Percentiles rank a stretch among this genome's conserved stretches.
phyloP scores from a whole-genome alignment of 2,113 vertebrate species.

The Apodemus sylvaticus region DNA sequence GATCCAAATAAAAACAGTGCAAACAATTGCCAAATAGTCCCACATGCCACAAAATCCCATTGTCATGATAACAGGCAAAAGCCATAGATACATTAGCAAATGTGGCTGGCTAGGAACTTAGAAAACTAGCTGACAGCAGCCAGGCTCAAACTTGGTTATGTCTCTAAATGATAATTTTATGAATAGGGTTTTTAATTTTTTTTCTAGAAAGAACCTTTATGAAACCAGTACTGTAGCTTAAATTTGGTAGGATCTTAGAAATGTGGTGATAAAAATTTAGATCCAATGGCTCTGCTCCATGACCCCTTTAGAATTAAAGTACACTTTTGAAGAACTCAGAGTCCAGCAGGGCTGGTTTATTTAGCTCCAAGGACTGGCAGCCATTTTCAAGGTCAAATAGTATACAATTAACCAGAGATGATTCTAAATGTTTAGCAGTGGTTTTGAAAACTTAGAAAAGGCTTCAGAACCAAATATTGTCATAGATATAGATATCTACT shows the following conservation, averaged over 20 bases:
- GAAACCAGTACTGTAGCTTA: background rate
- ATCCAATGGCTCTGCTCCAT: background rate
- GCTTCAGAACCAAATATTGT: background rate
- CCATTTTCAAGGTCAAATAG: background rate
- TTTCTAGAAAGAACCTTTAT: background rate
- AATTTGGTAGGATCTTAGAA: background rate
- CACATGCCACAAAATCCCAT: background rate
- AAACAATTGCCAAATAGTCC: background rate
- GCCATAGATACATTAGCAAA: background rate
- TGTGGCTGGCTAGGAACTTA: background rate
- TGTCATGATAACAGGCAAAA: background rate
- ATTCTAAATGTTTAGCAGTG: background rate
- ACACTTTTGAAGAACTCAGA: rapidly evolving
- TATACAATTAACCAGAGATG: background rate
- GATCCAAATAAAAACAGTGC: background rate
- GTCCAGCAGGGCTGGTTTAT: rapidly evolving
- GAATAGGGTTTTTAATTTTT: background rate
- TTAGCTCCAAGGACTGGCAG: background rate
- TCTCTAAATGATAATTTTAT: background rate
- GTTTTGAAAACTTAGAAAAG: background rate
- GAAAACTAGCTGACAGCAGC: background rate
- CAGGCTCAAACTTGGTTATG: background rate
- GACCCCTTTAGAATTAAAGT: background rate
- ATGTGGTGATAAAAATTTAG: too few species aligned
- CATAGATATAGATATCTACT: background rate